Conservation (phyloP, 2,113 vertebrate genomes). For the Syngnathus scovelli region DNA sequence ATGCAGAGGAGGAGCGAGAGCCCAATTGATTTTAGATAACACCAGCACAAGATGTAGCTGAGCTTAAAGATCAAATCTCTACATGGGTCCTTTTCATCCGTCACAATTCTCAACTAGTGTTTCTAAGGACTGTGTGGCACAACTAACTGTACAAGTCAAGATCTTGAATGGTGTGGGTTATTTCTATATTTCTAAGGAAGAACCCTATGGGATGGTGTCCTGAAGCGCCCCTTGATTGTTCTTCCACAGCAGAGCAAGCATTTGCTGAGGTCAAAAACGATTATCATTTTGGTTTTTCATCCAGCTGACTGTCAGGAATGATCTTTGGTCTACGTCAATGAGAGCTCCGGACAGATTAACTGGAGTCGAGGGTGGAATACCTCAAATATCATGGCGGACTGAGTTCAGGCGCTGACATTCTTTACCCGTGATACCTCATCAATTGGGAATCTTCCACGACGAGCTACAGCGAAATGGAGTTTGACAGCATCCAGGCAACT, state of each 20-base stretch:
- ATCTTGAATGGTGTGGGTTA: neutral
- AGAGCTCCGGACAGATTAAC: neutral
- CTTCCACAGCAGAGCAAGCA: neutral
- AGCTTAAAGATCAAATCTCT: neutral
- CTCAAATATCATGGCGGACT: neutral
- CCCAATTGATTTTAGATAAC: neutral
- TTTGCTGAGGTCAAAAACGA: neutral
- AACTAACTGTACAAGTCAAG: neutral
- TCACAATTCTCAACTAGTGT: neutral
- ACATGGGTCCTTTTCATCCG: neutral
- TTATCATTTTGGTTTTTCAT: neutral
- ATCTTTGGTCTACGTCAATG: neutral
- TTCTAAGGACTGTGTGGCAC: neutral
- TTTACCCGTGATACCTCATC: neutral
- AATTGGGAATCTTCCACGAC: neutral
- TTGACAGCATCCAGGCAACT: slow-evolving; percentile 17
- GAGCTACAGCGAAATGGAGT: slow-evolving; percentile 1
- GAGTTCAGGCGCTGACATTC: neutral
- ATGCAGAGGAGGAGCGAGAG: neutral
- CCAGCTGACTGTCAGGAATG: neutral
- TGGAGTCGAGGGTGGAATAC: neutral
- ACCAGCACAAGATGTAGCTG: neutral
- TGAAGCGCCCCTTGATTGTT: neutral
- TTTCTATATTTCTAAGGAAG: neutral
- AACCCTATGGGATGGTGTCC: neutral